phyloP scores from a whole-genome alignment of 2,888 invertebrate genomes.

The Flexamia atlantica region DNA sequence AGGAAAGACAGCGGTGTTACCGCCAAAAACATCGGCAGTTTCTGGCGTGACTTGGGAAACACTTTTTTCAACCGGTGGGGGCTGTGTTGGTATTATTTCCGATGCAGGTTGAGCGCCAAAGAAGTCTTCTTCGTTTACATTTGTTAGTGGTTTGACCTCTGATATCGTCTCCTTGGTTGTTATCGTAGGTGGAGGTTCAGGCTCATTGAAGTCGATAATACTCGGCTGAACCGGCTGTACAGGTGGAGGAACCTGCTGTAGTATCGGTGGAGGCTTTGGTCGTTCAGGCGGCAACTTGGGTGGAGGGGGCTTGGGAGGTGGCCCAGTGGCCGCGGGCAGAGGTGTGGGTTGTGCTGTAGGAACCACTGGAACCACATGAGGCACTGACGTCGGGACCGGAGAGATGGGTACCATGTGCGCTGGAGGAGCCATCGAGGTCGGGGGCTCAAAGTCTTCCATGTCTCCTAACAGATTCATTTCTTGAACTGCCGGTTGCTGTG shows the following conservation, averaged over 20 bases:
- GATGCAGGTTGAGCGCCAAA: conserved; percentile 54
- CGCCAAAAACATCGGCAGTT: not conserved
- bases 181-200: conserved; percentile 67
- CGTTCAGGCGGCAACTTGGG: conserved; percentile 72
- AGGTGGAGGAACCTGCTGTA: not conserved
- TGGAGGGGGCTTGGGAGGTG: conserved; percentile 76
- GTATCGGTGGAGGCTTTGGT: conserved; percentile 66
- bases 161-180: conserved; percentile 39
- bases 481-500: conserved; percentile 68
- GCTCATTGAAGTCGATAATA: conserved; percentile 49
- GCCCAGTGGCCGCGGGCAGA: conserved; percentile 74
- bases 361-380: conserved; percentile 63
- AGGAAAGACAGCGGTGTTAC: not conserved
- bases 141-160: not conserved
- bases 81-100: conserved; percentile 33
- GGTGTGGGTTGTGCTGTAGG: conserved; percentile 73
- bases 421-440: not conserved
- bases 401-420: conserved; percentile 55
- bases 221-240: conserved; percentile 65
- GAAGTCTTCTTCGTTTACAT: conserved; percentile 21
- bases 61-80: conserved; percentile 19
- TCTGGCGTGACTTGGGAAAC: not conserved
- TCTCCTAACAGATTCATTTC: conserved; percentile 59
- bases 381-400: conserved; percentile 54
- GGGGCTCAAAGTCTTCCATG: conserved; percentile 53